Base-by-base conservation (phyloP, 2,797 vertebrate species). In the Halcyon badia region DNA sequence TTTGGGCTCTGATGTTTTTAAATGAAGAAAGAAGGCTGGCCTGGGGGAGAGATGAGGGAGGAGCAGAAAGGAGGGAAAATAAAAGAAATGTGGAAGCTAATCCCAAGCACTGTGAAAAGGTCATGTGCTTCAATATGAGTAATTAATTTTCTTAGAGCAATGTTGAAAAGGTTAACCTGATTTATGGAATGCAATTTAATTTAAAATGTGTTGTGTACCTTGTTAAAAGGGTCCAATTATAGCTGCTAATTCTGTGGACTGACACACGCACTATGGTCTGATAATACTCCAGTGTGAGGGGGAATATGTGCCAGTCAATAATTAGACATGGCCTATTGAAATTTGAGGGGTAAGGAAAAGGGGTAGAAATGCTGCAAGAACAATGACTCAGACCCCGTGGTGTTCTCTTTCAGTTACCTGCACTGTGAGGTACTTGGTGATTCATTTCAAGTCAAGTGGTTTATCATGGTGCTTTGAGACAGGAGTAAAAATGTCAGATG, bases 91-190 rank as follows among this genome's bases (percentile, higher is more conserved):
- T 75, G 75, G 92, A 88, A 64, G 95, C 97, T 97, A 97, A 96
- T 98, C 97, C 97, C 83, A 60, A 87, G 96, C 92, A 91, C 96
- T 56, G 90, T 97, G 98, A 97, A 98, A 98, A 98, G 98, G 98
- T 98, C 98, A 93, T 97, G 93, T 96, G 97, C 96, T 97, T 96
- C 3, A 85, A 97, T 98, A 98, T 96, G 97, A 98, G 98, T 98
- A 98, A 98, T 98, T 98, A 98, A 98, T 98, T 98, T 98, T 97
- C 97, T 98, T 97, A 41, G 90, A 97, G 97, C 96, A 41, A 58
- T 87, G 90, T 97, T 98, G 98, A 98, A 98, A 98, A 98, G 98
- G 98, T 98, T 98, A 98, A 98, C 98, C 97, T 98, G 98, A 98
- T 98, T 98, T 98, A 98, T 98, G 97, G 97, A 97, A 98, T 44